Evolutionary conservation across 2,888 invertebrate species (phyloP), one percentile per base, ranked within the genome.

Genomic region (Pseudococcus jackbeardsleyi): DNA sequence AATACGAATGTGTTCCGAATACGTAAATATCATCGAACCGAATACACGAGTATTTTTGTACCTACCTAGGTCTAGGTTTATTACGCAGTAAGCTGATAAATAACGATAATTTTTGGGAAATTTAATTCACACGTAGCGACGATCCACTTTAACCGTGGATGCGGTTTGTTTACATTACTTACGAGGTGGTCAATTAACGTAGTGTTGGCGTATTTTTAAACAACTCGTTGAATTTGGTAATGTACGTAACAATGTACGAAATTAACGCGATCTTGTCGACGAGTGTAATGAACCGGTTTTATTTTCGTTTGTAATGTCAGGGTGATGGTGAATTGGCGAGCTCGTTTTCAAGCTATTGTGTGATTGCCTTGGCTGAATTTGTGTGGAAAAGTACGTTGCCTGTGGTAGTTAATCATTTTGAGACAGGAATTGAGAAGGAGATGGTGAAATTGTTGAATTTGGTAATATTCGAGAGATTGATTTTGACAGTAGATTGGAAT

Each of bases 41-140:
- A 68, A 26, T 11, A 26, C 42, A 42, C 42, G 42, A 42, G 42
- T 6, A 8, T 42, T 42, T 42, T 42, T 8, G 42, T 42, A 42
- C 42, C 1, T 5, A 9, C 42, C 8, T 42, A 42, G 8, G 42
- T 42, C 42, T 42, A 42, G 8, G 42, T 42, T 42, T 42, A 12
- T 2, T 54, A 0, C n/a, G 54, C n/a, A 15, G 17, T n/a, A 2
- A 68, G 68, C 68, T 68, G 26, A 68, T 68, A 68, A 68, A 68
- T 68, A 26, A 68, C 68, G 68, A 68, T 68, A 68, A 68, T 68
- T 68, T 33, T 68, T 54, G 22, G 22, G 19, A 68, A 68, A 68
- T 68, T 68, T 68, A 26, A 68, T 68, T 68, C 68, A 68, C 26
- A 68, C 22, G 68, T 26, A 26, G 11, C 26, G 8, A 68, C 26